A percentile compares a stretch with the other conserved stretches of the same genome.
Conservation (phyloP, 2,888 invertebrate species). For the Margaritifera margaritifera region DNA sequence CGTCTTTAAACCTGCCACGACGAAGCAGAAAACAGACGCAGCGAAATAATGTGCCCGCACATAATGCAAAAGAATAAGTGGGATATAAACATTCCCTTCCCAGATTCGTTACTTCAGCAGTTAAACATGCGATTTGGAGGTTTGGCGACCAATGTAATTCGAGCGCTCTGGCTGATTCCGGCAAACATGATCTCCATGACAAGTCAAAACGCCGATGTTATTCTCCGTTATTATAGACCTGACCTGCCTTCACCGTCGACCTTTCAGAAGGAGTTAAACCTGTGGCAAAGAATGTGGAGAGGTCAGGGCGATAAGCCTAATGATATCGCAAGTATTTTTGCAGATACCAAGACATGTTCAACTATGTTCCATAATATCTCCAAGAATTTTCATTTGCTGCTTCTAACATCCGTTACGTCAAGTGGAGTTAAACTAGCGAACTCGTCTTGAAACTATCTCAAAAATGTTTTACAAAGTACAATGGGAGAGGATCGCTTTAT, state of each 20-base stretch:
- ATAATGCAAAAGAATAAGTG: slow-evolving; percentile 24
- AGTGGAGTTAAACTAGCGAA: slow-evolving; percentile 27
- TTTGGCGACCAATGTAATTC: slow-evolving; percentile 17
- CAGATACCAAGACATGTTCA: slow-evolving; percentile 14
- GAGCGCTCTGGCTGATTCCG: slow-evolving; percentile 24
- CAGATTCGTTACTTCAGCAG: slow-evolving; percentile 24
- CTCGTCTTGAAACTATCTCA: slow-evolving; percentile 22
- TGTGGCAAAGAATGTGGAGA: slow-evolving; percentile 21
- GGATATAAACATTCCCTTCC: slow-evolving; percentile 23
- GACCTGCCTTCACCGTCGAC: slow-evolving; percentile 25
- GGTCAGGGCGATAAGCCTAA: slow-evolving; percentile 11
- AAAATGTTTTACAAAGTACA: slow-evolving; percentile 19
- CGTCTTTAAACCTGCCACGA: no score
- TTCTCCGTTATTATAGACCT: slow-evolving; percentile 14
- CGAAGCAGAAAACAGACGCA: no score
- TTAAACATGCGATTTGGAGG: slow-evolving; percentile 20
- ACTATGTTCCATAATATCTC: slow-evolving; percentile 27
- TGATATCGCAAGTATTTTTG: slow-evolving; percentile 7
- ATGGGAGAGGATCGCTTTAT: slow-evolving; percentile 27
- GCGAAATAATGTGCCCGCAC: slow-evolving; percentile 27
- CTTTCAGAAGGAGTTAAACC: slow-evolving; percentile 24
- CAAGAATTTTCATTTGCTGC: slow-evolving; percentile 19
- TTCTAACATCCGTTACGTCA: slow-evolving; percentile 26
- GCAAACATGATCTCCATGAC: slow-evolving; percentile 10
- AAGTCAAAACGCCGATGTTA: slow-evolving; percentile 8